phyloP scores from a whole-genome alignment of 2,888 invertebrate genomes.

The Acleris literana region DNA sequence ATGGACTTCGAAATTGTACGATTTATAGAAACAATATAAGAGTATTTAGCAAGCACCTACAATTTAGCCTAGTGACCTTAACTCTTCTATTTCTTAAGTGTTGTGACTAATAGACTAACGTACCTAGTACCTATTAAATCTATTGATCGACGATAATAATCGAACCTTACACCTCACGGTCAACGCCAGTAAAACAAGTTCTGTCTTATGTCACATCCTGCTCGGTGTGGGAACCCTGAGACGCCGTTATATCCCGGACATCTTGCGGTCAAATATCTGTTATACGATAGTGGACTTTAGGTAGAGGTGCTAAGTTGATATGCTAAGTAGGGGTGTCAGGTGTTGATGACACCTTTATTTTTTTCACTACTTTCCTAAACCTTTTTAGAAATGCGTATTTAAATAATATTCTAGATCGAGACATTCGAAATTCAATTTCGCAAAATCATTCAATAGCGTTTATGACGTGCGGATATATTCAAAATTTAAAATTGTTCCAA shows the following conservation, averaged over 20 bases:
- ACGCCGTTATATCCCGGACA: slow-evolving; percentile 8
- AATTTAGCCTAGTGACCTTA: too few relatives aligned
- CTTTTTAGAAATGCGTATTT: too few relatives aligned
- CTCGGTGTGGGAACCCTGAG: slow-evolving; percentile 13
- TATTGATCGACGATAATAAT: neutral
- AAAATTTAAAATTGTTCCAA: slow-evolving; percentile 12
- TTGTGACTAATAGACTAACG: too few relatives aligned
- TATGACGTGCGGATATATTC: neutral
- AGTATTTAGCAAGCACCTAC: too few relatives aligned
- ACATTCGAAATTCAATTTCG: too few relatives aligned
- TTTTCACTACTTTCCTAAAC: too few relatives aligned
- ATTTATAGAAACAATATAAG: too few relatives aligned
- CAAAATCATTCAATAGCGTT: neutral
- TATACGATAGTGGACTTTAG: neutral
- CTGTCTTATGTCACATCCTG: slow-evolving; percentile 11
- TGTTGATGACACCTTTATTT: neutral
- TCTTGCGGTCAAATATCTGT: slow-evolving; percentile 7
- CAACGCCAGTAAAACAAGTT: slow-evolving; percentile 9
- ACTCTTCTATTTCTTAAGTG: too few relatives aligned
- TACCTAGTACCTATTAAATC: too few relatives aligned
- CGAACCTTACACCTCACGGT: neutral
- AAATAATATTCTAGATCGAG: too few relatives aligned
- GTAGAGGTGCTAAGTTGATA: neutral
- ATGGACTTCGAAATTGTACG: too few relatives aligned
- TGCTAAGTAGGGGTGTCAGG: neutral